A percentile compares a stretch with the other conserved stretches of the same genome.
phyloP scores from a whole-genome alignment of 2,797 vertebrate species.

The Chromobotia macracanthus region DNA sequence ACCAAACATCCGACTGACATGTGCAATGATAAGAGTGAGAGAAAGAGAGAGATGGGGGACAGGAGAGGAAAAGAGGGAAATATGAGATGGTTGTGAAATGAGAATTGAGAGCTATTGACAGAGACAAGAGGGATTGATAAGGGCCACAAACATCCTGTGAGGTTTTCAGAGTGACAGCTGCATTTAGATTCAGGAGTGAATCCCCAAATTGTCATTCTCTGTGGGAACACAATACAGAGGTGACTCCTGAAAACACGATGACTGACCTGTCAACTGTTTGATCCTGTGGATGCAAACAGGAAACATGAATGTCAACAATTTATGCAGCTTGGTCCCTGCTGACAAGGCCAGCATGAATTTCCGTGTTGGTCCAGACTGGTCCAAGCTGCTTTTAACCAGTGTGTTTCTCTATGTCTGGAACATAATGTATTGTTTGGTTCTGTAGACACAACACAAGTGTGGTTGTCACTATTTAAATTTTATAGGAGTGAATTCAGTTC shows the following conservation, averaged over 20 bases:
- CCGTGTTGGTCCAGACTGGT: background rate
- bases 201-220: constrained; percentile 14
- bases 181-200: constrained; percentile 4
- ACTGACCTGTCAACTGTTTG: background rate
- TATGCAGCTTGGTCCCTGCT: background rate
- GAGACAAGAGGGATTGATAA: constrained; percentile 30
- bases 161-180: background rate
- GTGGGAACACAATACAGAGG: background rate
- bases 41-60: constrained; percentile 35
- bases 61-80: constrained; percentile 19
- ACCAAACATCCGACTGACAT: constrained; percentile 72
- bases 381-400: background rate
- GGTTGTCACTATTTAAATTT: background rate
- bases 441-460: background rate
- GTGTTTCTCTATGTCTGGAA: background rate
- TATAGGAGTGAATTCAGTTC: background rate
- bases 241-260: background rate
- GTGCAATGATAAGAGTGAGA: constrained; percentile 69
- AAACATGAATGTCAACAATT: background rate
- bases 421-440: background rate
- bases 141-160: background rate
- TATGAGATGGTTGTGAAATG: constrained; percentile 37
- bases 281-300: background rate
- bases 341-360: background rate
- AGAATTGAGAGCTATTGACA: constrained; percentile 17